Base-by-base conservation (phyloP, 2,888 invertebrate species). In the Cistogaster globosa region DNA sequence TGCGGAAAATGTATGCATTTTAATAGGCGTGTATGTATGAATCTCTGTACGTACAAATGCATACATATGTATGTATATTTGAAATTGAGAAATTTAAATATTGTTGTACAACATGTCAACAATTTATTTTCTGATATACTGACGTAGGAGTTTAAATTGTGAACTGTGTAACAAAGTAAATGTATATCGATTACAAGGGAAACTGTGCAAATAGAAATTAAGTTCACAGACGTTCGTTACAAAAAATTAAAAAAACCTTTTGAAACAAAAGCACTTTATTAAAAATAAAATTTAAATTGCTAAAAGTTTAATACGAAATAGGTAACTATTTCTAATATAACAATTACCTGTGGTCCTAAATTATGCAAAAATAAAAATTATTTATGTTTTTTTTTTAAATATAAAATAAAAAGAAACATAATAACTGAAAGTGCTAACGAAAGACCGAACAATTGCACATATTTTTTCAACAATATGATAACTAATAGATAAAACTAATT, bases 81-180 rank as follows among this genome's bases (percentile, higher is more conserved):
- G 65, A 68, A 76, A 69, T 77, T 80, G 65, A 60, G 20, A 80
- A 62, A 80, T 80, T 80, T 76, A 84, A 80, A 80, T 76, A 77
- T 72, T 67, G 63, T 76, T 32, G 51, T 77, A 80, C 80, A 84
- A 77, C 67, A 77, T 84, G 84, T 84, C 68, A 51, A 80, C 80
- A 81, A 81, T 74, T 75, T 79, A 79, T 84, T 79, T 84, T 84
- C 63, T 51, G 14, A 36, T 57, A 63, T 58, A 65, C 65, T 72
- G 68, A 65, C n/a, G 65, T 38, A 79, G 57, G 57, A 51, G 71
- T 45, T 51, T 65, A 57, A 58, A 48, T 72, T 68, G 53, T 60
- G 36, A 67, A 60, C 67, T 68, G 36, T 80, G 67, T 74, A 67
- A 67, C 58, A 58, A 65, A 53, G 67, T 74, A 80, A 26, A 74